A percentile compares a stretch with the other conserved stretches of the same genome.
Evolutionary conservation across 2,888 invertebrate species (phyloP).

Genomic region (Eledona agricola): DNA sequence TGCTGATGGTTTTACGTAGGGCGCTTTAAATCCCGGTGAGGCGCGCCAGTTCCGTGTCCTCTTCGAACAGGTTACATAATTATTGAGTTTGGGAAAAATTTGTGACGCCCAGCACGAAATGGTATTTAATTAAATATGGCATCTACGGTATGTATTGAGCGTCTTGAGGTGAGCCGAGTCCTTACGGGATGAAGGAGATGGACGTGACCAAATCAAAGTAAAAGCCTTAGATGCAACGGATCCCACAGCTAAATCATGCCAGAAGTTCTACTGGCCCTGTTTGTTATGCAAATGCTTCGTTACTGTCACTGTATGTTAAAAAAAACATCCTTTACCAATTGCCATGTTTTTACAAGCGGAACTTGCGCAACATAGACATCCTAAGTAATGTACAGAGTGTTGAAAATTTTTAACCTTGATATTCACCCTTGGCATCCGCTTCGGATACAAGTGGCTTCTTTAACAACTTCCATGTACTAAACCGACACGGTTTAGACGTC

Average conservation of each 20-base stretch:
- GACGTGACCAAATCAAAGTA: constrained; percentile 36
- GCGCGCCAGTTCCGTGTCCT: constrained; percentile 34
- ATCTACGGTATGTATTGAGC: constrained; percentile 33
- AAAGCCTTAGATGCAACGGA: constrained; percentile 28
- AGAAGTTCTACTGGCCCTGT: constrained; percentile 26
- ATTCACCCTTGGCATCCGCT: too few species aligned
- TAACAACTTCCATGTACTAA: too few species aligned
- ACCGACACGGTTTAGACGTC: too few species aligned
- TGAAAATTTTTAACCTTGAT: too few species aligned
- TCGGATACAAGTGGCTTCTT: too few species aligned
- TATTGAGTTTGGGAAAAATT: constrained; percentile 19
- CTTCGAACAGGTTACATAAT: constrained; percentile 16
- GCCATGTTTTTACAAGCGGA: too few species aligned
- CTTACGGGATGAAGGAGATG: constrained; percentile 29
- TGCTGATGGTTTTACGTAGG: constrained; percentile 59
- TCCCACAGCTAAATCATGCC: constrained; percentile 20
- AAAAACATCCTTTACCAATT: too few species aligned
- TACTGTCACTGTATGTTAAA: too few species aligned
- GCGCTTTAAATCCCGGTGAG: constrained; percentile 53
- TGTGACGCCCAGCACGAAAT: constrained; percentile 18
- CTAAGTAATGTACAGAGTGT: too few species aligned
- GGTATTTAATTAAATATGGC: constrained; percentile 32
- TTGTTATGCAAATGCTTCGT: too few species aligned
- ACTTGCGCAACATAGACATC: too few species aligned
- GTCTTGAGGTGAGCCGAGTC: constrained; percentile 31